phyloP scores from a whole-genome alignment of 2,888 invertebrate species.

The Drosophila incognita region DNA sequence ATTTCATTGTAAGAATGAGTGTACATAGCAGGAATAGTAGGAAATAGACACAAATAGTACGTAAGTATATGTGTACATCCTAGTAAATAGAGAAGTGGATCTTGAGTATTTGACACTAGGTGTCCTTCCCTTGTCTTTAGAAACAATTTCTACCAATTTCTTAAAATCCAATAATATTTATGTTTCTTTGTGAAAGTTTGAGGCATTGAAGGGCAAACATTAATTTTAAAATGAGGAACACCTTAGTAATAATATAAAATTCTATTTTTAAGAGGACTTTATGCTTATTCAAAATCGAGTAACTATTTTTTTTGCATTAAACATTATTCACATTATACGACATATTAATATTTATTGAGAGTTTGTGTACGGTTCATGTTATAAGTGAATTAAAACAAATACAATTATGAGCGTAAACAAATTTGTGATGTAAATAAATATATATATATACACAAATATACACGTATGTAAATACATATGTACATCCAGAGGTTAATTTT shows the following conservation, averaged over 20 bases:
- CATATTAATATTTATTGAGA: background rate
- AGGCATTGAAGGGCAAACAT: background rate
- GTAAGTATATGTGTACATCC: background rate
- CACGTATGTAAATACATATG: constrained; percentile 13
- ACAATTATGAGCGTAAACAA: too few species aligned
- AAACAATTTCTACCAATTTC: background rate
- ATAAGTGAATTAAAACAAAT: background rate
- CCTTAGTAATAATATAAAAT: background rate
- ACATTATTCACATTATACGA: background rate
- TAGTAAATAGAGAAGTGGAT: constrained; percentile 8
- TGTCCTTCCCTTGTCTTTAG: constrained; percentile 1
- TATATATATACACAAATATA: background rate
- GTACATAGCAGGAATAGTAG: background rate
- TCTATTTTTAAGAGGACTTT: background rate
- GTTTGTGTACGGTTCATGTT: too few species aligned
- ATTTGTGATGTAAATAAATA: constrained; percentile 3
- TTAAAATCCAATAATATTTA: background rate
- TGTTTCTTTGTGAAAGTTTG: background rate
- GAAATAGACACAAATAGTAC: background rate
- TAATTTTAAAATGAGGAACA: background rate
- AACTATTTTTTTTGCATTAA: background rate
- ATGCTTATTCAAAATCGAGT: too few species aligned
- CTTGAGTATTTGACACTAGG: constrained; percentile 21
- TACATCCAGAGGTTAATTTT: constrained; percentile 25
- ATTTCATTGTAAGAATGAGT: constrained; percentile 15